Evolutionary conservation across 1,140 invertebrate species (phyloP).

Genomic region (Apis mellifera): DNA sequence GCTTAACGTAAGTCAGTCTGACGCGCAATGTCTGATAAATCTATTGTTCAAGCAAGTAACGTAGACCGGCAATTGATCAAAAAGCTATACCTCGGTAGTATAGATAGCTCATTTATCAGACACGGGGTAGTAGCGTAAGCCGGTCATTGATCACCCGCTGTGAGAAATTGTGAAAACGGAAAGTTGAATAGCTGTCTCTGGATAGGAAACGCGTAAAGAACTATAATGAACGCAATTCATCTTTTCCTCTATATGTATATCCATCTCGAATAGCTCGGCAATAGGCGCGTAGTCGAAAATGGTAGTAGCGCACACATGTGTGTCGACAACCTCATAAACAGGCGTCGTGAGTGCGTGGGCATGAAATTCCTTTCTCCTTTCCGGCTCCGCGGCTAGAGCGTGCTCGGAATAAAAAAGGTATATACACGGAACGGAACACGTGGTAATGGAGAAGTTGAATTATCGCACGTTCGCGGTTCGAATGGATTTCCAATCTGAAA

Average conservation of each 20-base stretch:
- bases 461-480: constrained; percentile 41
- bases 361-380: constrained; percentile 4
- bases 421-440: constrained; percentile 18
- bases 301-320: no score
- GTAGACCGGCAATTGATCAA: no score
- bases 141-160: no score
- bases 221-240: neutral
- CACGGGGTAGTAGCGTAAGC: no score
- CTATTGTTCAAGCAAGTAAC: no score
- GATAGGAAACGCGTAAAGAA: no score
- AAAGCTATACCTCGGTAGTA: no score
- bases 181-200: no score
- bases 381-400: neutral
- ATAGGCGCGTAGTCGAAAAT: neutral
- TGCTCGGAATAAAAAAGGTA: constrained; percentile 27
- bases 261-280: neutral
- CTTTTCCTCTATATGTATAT: neutral
- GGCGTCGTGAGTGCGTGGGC: neutral
- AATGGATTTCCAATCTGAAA: constrained; percentile 63
- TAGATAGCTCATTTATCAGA: no score
- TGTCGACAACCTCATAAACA: neutral
- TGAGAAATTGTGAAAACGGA: no score
- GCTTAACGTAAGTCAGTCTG: no score
- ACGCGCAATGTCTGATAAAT: no score
- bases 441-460: constrained; percentile 62